Conservation (phyloP, 2,888 invertebrate species). For the Tenthredo notha region DNA sequence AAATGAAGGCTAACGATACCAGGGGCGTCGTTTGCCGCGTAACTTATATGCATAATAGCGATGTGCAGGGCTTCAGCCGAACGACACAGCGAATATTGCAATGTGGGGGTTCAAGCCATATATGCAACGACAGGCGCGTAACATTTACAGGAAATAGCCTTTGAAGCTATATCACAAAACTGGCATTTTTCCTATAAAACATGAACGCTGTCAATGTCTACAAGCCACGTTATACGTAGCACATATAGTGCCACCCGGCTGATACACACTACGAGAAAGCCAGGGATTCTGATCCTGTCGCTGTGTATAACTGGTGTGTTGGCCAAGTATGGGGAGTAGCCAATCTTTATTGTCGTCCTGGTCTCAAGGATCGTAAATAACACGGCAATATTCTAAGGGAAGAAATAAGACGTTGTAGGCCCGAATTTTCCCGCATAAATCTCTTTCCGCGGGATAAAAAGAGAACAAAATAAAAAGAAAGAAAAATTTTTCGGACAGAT, state of each 20-base stretch:
- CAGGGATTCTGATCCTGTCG: neutral
- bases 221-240: neutral
- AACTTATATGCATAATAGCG: slow-evolving; percentile 8
- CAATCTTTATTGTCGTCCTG: slow-evolving; percentile 26
- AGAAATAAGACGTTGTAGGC: slow-evolving; percentile 35
- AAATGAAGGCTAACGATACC: neutral
- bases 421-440: slow-evolving; percentile 30
- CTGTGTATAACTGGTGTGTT: neutral
- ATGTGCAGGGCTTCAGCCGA: slow-evolving; percentile 1
- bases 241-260: neutral
- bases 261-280: neutral
- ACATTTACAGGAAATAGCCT: slow-evolving; percentile 34
- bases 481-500: slow-evolving; percentile 8
- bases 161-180: slow-evolving; percentile 37
- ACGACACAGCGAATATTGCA: slow-evolving; percentile 28
- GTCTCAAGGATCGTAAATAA: slow-evolving; percentile 29
- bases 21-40: slow-evolving; percentile 14
- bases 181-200: slow-evolving; percentile 38
- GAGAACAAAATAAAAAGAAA: neutral
- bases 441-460: neutral
- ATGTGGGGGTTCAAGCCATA: neutral
- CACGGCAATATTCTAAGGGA: slow-evolving; percentile 29
- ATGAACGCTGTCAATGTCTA: slow-evolving; percentile 27
- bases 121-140: slow-evolving; percentile 31
- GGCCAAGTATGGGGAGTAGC: slow-evolving; percentile 13